phyloP scores from a whole-genome alignment of 1,140 invertebrate genomes.

The Scaptomyza pallida region DNA sequence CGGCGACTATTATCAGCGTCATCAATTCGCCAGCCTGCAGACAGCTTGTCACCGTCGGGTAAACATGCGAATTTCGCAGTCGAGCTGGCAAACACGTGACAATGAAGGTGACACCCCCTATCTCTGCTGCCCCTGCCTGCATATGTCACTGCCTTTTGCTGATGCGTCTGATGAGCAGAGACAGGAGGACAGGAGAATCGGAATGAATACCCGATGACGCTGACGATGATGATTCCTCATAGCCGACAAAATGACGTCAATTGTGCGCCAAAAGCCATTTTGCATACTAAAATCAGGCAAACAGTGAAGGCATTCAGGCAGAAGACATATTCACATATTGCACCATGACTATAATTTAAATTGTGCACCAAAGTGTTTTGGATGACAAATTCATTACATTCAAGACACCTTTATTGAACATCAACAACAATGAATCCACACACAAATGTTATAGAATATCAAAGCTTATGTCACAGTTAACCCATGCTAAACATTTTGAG shows the following conservation, averaged over 20 bases:
- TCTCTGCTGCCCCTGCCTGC: background rate
- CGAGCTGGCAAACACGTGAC: slow-evolving; percentile 80
- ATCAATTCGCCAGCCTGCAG: slow-evolving; percentile 80
- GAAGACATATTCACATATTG: slow-evolving; percentile 14
- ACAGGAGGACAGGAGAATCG: slow-evolving; percentile 24
- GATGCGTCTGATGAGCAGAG: slow-evolving; percentile 16
- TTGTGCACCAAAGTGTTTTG: slow-evolving; percentile 17
- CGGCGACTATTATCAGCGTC: slow-evolving; percentile 70
- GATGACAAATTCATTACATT: slow-evolving; percentile 39
- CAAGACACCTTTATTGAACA: slow-evolving; percentile 26
- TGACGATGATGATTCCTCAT: slow-evolving; percentile 43
- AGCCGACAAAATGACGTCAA: slow-evolving; percentile 73
- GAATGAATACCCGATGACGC: slow-evolving; percentile 32
- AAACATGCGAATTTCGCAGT: slow-evolving; percentile 81
- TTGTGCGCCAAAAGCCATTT: slow-evolving; percentile 70
- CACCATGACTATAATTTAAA: slow-evolving; percentile 33
- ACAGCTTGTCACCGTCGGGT: slow-evolving; percentile 81
- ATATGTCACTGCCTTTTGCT: background rate
- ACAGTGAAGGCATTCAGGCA: slow-evolving; percentile 17
- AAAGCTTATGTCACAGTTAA: background rate
- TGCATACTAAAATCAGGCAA: slow-evolving; percentile 72
- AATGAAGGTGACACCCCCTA: slow-evolving; percentile 37
- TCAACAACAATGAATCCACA: slow-evolving; percentile 9
- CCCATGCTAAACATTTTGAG: slow-evolving; percentile 79
- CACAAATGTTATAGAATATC: background rate